Evolutionary conservation across 1,140 invertebrate genomes (phyloP), one percentile per base, ranked within the genome.

Genomic region (Aphidius ervi): DNA sequence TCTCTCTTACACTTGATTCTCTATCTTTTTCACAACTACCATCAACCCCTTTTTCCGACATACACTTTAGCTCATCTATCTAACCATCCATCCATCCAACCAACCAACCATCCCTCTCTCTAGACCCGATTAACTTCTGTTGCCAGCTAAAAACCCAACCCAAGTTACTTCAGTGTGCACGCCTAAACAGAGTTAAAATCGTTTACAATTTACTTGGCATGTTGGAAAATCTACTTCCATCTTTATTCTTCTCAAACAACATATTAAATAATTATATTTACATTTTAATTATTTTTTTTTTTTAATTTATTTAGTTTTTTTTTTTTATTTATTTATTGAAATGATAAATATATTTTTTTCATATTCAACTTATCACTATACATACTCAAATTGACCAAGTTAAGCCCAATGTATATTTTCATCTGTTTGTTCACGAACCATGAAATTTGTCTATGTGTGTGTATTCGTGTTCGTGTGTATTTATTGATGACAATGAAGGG

Each of bases 361-460:
- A 16, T 16, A 16, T 16, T 16, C 16, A 16, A 16, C 16, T 16
- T 16, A 16, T 16, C 16, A 16, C 16, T 16, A 1, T 16, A 16
- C n/a, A n/a, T 31, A 31, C 23, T 31, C 23, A 31, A 31, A 31
- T 31, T 31, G 23, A 31, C 23, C 23, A 31, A 31, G 23, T 31
- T 31, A 31, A 3, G 4, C 23, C 23, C 16, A 16, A 16, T 16
- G 16, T 31, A 31, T 31, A 31, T 4, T 31, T 31, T 31, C 4
- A 65, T 58, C 43, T 39, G 46, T 50, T 54, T 58, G 57, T 43
- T 46, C 49, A 50, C 41, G 55, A 64, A 58, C 58, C 55, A 64
- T 58, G 58, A 60, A 46, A 66, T 69, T 69, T 69, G 63, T 67
- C 66, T 63, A 4, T 31, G 23, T 31, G n/a, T n/a, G n/a, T n/a